Percentiles rank a stretch among this genome's conserved stretches.
These are phyloP conservation scores for Hyperoodon ampullatus DNA, from an alignment of 2,113 vertebrate species.

Conservation along the genomic window DNA sequence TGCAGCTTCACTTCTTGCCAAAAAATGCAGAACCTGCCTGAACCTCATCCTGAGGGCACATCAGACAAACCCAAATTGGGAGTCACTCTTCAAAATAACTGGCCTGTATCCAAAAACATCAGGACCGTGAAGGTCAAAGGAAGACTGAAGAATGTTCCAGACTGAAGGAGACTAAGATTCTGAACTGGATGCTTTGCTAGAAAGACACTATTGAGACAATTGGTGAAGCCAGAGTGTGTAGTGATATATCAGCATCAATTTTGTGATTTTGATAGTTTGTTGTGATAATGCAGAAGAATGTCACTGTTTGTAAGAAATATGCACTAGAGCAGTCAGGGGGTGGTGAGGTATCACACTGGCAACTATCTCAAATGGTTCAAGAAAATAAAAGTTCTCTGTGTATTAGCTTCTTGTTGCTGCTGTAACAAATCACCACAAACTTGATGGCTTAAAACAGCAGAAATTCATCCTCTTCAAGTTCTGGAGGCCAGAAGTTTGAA, in stretches of 20 bases:
- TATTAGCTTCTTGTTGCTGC: not conserved
- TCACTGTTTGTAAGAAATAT: not conserved
- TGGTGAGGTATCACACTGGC: not conserved
- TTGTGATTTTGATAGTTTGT: not conserved
- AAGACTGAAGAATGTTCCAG: not conserved
- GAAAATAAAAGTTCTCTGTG: not conserved
- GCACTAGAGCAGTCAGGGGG: not conserved
- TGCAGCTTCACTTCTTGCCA: not conserved
- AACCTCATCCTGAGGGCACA: too few species aligned
- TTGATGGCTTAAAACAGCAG: not conserved
- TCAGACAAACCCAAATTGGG: not conserved
- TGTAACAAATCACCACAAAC: too few species aligned
- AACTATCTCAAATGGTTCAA: not conserved
- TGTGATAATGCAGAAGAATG: not conserved
- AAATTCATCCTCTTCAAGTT: not conserved
- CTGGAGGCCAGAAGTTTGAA: too few species aligned
- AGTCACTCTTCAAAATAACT: not conserved
- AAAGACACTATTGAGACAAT: rapidly evolving
- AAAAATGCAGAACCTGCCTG: not conserved
- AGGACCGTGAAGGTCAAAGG: not conserved
- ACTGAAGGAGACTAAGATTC: not conserved
- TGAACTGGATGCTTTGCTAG: not conserved
- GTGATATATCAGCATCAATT: not conserved
- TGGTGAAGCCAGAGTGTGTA: not conserved
- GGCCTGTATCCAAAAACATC: not conserved